phyloP scores from a whole-genome alignment of 2,888 invertebrate genomes.

The Chesias legatella region DNA sequence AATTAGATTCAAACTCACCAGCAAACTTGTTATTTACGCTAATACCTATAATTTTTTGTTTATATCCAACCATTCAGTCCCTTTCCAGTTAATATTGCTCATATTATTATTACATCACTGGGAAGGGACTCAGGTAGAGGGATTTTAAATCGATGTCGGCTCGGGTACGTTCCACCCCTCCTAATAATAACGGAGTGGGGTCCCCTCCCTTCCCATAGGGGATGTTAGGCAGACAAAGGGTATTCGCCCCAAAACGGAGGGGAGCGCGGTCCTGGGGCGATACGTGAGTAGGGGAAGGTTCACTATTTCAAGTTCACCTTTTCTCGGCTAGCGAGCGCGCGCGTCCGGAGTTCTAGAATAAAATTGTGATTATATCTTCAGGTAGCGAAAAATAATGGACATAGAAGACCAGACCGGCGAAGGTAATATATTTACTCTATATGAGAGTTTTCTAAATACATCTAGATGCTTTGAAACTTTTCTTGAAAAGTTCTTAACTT shows the following conservation, averaged over 20 bases:
- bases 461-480: too few species aligned
- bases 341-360: slow-evolving; percentile 33
- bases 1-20: too few species aligned
- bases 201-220: slow-evolving; percentile 71
- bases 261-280: slow-evolving; percentile 69
- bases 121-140: slow-evolving; percentile 50
- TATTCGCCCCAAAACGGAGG: slow-evolving; percentile 74
- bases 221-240: slow-evolving; percentile 76
- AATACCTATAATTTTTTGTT: too few species aligned
- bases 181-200: slow-evolving; percentile 68
- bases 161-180: slow-evolving; percentile 64
- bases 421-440: slow-evolving; percentile 16
- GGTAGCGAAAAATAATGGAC: slow-evolving; percentile 27
- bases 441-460: too few species aligned
- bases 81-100: slow-evolving; percentile 4
- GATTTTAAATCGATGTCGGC: slow-evolving; percentile 61
- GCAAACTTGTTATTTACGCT: too few species aligned
- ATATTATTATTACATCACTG: slow-evolving; percentile 34
- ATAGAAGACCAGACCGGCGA: slow-evolving; percentile 16
- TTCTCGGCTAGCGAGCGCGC: slow-evolving; percentile 49
- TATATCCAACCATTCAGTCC: too few species aligned
- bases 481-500: not conserved
- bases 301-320: slow-evolving; percentile 60
- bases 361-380: slow-evolving; percentile 11
- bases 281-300: slow-evolving; percentile 63